Evolutionary conservation across 2,797 vertebrate genomes (phyloP), one percentile per base, ranked within the genome.

Genomic region (Cirrhinus molitorella): DNA sequence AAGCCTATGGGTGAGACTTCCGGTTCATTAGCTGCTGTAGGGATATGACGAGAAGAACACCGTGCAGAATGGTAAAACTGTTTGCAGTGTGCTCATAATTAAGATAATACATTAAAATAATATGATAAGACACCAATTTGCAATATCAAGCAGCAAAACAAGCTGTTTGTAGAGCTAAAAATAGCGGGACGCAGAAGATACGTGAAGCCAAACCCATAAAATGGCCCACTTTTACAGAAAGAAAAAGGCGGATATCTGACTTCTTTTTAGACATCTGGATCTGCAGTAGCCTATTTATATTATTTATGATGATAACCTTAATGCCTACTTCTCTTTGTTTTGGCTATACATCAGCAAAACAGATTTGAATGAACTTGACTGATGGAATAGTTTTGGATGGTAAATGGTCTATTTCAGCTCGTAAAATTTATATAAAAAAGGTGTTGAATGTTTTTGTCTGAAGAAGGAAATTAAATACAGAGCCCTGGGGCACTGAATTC

Each of bases 231-330:
- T 4, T 34, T 2, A 2, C 4, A 34, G 31, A 34, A 34, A 34
- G 31, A 34, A 34, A 34, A 34, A 34, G 31, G 31, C 4, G 31
- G 31, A 34, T 34, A 49, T 23, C 51, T 55, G 11, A 55, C 5
- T 73, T 73, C 21, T 10, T 40, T 23, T 55, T 40, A 74, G 72
- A 40, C 72, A 34, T 25, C n/a, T 72, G 70, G 5, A 72, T 49
- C 70, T 14, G 34, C 28, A 10, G 49, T 13, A 65, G 63, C 59
- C 25, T 28, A 53, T 34, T 17, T 80, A 17, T 55, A 45, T 76
- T 61, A 25, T 80, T 61, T 45, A 47, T 72, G n/a, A 28, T 34
- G 53, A n/a, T 47, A 28, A 23, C 25, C 23, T 21, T 37, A 19
- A 68, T 53, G 8, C 21, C 0, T 55, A 14, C 5, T 14, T 13